Evolutionary conservation across 2,888 invertebrate species (phyloP), one percentile per base, ranked within the genome.

Genomic region (Dolichomitus sp.): DNA sequence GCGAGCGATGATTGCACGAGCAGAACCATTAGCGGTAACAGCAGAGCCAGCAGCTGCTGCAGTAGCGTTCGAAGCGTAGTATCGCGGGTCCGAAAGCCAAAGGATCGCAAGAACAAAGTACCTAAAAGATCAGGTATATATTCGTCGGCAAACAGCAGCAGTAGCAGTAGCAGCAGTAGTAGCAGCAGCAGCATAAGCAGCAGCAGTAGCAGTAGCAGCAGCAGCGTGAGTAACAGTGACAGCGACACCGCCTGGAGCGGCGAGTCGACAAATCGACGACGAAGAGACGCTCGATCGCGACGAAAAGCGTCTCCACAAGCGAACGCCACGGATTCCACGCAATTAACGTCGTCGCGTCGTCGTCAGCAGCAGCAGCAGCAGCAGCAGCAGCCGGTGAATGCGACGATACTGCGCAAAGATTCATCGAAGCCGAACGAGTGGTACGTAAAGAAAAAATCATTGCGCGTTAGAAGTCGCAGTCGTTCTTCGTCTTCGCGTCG

Each of bases 181-280:
- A 70, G 65, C 11, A 45, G 40, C 33, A 68, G 33, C 14, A 63
- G 52, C 19, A 66, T 65, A 27, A 73, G 70, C 23, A 80, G 57
- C 14, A 37, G 42, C 19, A 72, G 50, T 14, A 69, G 59, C 37
- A 66, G 69, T 5, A 79, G 42, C 45, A 72, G 59, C 33, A 78
- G 59, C 80, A 75, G 54, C 23, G 65, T 40, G 30, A 30, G 42
- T 23, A 68, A 17, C 19, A 69, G 72, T 59, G 45, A 45, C 5
- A 72, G 37, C 45, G 65, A 66, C 33, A 61, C 70, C 30, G 40
- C 17, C 0, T 68, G 52, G 33, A 77, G 54, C 54, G 40, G 40
- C 70, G 88, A 88, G 68, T 85, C 81, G 37, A 83, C 83, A 52
- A 86, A 65, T 50, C 65, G 76, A 75, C 82, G 74, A 12, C 79